phyloP scores from a whole-genome alignment of 2,797 vertebrate genomes.

The Malurus leucopterus region DNA sequence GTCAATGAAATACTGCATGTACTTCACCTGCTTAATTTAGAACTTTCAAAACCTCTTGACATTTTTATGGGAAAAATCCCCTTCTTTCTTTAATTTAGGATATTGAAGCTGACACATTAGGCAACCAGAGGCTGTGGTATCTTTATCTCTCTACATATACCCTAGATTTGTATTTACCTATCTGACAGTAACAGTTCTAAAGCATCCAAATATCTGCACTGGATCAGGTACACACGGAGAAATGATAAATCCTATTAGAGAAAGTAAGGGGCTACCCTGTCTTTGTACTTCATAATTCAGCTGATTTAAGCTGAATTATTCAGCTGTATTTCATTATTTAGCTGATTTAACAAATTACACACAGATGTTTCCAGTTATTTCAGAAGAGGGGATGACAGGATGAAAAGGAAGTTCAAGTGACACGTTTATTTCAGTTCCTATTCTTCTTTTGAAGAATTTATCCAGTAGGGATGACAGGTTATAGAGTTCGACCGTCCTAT shows the following conservation, averaged over 20 bases:
- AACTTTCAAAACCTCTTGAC: background rate
- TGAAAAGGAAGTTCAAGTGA: background rate
- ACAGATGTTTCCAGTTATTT: background rate
- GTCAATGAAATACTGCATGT: background rate
- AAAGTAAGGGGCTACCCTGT: background rate
- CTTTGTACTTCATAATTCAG: background rate
- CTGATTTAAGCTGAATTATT: background rate
- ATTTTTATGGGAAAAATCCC: background rate
- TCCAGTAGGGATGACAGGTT: background rate
- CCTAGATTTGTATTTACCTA: background rate
- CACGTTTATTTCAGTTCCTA: background rate
- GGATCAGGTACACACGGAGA: background rate
- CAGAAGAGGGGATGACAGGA: background rate
- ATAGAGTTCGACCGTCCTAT: accelerated
- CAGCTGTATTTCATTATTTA: background rate
- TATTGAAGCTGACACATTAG: background rate
- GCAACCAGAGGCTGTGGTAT: background rate
- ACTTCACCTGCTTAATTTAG: background rate
- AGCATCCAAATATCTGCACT: background rate
- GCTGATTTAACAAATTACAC: background rate
- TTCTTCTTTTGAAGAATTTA: background rate
- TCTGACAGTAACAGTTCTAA: background rate
- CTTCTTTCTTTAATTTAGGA: background rate
- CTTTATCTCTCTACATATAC: background rate
- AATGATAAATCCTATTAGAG: too few relatives aligned